Conservation (phyloP, 92 coral and sea anemone genomes). For the Chrysogorgia sp. region DNA sequence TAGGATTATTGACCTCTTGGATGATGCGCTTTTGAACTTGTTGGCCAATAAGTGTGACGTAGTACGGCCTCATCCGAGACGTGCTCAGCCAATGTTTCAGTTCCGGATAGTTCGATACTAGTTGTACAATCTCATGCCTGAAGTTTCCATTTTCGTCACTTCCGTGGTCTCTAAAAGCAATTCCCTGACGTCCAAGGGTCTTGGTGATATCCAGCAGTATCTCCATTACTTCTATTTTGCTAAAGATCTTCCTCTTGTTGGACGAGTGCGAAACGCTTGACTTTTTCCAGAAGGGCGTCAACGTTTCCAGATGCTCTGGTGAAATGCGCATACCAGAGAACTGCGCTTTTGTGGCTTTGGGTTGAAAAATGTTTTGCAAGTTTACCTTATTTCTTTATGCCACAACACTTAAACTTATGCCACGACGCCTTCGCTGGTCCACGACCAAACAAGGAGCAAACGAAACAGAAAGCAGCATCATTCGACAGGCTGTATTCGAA, state of each 20-base stretch:
- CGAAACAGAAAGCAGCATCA: slow-evolving; percentile 33
- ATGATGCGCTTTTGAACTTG: too few relatives aligned
- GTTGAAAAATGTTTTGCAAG: too few relatives aligned
- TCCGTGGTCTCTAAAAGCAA: slow-evolving; percentile 18
- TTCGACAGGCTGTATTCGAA: too few relatives aligned
- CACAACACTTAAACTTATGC: slow-evolving; percentile 26
- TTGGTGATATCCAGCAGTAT: slow-evolving; percentile 2
- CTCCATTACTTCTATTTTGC: background rate
- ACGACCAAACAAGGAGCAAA: too few relatives aligned
- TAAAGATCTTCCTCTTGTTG: background rate
- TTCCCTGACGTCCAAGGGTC: too few relatives aligned
- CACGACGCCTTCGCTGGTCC: slow-evolving; percentile 2
- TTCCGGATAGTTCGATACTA: too few relatives aligned
- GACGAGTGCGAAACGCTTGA: background rate
- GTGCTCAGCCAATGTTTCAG: too few relatives aligned
- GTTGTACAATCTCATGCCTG: background rate
- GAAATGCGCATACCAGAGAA: slow-evolving; percentile 5
- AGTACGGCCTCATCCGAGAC: too few relatives aligned
- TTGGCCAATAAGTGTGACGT: too few relatives aligned
- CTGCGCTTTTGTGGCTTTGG: too few relatives aligned
- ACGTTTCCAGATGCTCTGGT: background rate
- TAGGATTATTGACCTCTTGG: too few relatives aligned
- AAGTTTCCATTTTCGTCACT: slow-evolving; percentile 22
- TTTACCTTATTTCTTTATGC: background rate
- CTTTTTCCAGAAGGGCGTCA: background rate